Conservation (phyloP, 53 echinoderm and acorn worm genomes). For the Henricia sp. region DNA sequence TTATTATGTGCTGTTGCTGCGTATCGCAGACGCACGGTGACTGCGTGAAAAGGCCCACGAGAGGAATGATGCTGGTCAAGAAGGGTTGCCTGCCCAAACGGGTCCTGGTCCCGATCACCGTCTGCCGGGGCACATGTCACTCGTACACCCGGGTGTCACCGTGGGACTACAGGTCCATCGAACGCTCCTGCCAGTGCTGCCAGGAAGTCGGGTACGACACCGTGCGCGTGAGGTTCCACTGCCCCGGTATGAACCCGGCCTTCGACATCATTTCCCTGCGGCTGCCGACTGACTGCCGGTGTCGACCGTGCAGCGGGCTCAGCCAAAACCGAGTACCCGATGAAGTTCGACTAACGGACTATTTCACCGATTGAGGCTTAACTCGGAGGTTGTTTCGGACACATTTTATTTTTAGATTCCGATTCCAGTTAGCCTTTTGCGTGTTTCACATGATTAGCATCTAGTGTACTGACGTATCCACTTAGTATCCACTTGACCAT, state of each 20-base stretch:
- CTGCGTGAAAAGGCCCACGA: neutral
- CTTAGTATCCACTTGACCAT: too few relatives aligned
- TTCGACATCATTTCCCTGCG: constrained; percentile 27
- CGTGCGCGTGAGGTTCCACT: constrained; percentile 39
- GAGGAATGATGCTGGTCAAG: neutral
- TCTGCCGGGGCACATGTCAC: constrained; percentile 71
- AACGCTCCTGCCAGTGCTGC: constrained; percentile 80
- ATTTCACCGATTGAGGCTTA: constrained; percentile 5
- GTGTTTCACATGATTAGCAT: too few relatives aligned
- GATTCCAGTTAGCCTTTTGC: too few relatives aligned
- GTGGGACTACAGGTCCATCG: constrained; percentile 58
- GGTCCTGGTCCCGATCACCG: constrained; percentile 23
- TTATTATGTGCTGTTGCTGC: neutral
- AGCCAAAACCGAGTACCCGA: constrained; percentile 29
- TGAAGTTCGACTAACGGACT: constrained; percentile 49
- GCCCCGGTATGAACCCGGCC: constrained; percentile 36
- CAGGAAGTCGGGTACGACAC: constrained; percentile 70
- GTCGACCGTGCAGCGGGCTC: constrained; percentile 66
- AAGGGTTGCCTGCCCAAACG: constrained; percentile 52
- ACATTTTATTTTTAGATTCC: too few relatives aligned
- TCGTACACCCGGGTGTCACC: constrained; percentile 74
- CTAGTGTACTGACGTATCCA: too few relatives aligned
- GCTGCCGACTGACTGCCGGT: constrained; percentile 46
- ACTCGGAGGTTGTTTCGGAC: too few relatives aligned
- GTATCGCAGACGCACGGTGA: neutral